Base-by-base conservation (phyloP, 2,797 vertebrate species). In the Pipistrellus pipistrellus region DNA sequence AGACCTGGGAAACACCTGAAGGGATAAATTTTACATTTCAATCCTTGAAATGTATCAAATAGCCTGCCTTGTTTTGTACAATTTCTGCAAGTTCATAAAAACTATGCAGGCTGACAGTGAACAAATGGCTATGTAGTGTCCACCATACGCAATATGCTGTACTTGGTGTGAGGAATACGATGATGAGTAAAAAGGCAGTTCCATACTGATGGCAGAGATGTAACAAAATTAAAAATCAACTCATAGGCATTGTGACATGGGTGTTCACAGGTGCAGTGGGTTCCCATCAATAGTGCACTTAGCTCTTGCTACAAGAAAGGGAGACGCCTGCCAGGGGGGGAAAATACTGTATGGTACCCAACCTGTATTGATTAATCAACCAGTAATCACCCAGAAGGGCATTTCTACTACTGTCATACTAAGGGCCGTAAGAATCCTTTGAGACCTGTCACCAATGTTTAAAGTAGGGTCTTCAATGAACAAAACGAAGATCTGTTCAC, bases 11-110 rank as follows among this genome's bases (percentile, higher is more conserved):
- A 69, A 18, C 0, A 4, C 66, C 81, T 48, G 27, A 59, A 48
- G 18, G 81, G 21, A 48, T 48, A 83, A 83, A 68, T n/a, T 93
- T 76, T 85, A 44, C 69, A 93, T 72, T 96, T 93, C 32, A 44
- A 1, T 53, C 25, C 14, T 81, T 59, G 41, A 84, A 86, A 75
- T 64, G 25, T 84, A 87, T 73, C 76, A 84, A 12, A 91, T 59
- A 77, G 27, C 12, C 23, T 80, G 64, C 20, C 48, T 75, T 75
- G 20, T 46, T 87, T 30, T 82, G 84, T 48, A 73, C 18, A 62
- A 38, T 89, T 78, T 81, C 82, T 93, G 4, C 27, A 93, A 57
- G 69, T 85, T 82, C 59, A n/a, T 57, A 88, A 57, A 53, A 93
- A 59, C 2, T 21, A 25, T 15, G 12, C 27, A 66, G 32, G 53